Conservation (phyloP, 1,140 invertebrate species). For the Pogonomyrmex californicus region DNA sequence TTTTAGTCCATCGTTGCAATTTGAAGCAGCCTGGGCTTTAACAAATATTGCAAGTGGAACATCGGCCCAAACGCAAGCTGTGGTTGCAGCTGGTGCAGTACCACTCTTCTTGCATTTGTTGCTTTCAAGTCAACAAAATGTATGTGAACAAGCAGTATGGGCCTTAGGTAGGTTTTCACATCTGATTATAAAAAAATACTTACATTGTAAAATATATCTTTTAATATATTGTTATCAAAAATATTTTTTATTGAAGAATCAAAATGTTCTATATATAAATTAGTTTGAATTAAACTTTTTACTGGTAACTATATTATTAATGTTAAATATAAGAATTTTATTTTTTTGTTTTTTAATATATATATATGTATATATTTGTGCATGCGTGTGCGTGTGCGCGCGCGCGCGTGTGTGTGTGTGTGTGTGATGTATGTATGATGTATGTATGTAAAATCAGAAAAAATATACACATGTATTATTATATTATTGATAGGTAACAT, state of each 20-base stretch:
- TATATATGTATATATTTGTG: no score
- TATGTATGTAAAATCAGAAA: no score
- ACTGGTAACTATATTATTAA: not conserved
- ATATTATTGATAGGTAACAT: conserved; percentile 90
- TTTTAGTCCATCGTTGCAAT: conserved; percentile 96
- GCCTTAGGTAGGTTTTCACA: conserved; percentile 91
- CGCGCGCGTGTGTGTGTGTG: no score
- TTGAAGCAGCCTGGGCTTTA: conserved; percentile 99
- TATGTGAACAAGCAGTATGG: conserved; percentile 99
- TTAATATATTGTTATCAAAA: not conserved
- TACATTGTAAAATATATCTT: not conserved
- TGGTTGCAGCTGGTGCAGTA: conserved; percentile 97
- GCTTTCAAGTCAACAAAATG: conserved; percentile 97
- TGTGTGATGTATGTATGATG: no score
- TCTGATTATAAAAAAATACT: conserved; percentile 34
- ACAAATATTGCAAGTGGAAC: conserved; percentile 99
- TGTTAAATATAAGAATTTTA: no score
- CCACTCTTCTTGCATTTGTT: conserved; percentile 97
- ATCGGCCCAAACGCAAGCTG: conserved; percentile 97
- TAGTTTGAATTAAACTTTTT: not conserved
- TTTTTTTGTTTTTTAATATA: no score
- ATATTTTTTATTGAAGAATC: conserved; percentile 2
- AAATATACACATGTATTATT: conserved; percentile 15
- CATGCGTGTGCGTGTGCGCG: no score
- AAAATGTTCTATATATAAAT: not conserved